Percentiles rank a stretch among this genome's conserved stretches.
These are phyloP conservation scores for Mallotus villosus DNA, from an alignment of 2,797 vertebrate genomes.

Conservation along the genomic window DNA sequence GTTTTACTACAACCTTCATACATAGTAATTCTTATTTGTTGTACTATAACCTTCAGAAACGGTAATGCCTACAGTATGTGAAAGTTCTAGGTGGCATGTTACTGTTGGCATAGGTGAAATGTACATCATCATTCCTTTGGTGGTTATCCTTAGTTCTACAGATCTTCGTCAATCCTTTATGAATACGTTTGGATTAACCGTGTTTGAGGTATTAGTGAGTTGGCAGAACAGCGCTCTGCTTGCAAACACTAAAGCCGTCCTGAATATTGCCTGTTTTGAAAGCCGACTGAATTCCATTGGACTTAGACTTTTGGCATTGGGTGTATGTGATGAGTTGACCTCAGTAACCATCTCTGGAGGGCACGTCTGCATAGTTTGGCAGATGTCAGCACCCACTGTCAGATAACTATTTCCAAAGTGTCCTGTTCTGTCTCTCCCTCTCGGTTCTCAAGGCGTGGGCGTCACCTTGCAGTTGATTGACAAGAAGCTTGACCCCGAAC, in stretches of 20 bases:
- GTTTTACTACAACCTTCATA: neutral
- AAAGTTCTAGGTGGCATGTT: constrained; percentile 31
- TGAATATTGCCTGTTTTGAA: constrained; percentile 46
- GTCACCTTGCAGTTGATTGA: constrained; percentile 48
- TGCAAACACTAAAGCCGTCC: constrained; percentile 35
- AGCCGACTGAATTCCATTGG: constrained; percentile 55
- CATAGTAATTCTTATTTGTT: neutral
- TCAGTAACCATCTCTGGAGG: constrained; percentile 63
- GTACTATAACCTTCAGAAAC: neutral
- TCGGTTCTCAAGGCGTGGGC: constrained; percentile 14
- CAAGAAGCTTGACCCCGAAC: constrained; percentile 40
- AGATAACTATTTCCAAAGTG: constrained; percentile 62
- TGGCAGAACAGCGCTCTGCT: constrained; percentile 31
- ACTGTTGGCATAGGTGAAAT: constrained; percentile 16
- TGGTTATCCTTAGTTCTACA: constrained; percentile 17
- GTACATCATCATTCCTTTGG: constrained; percentile 25
- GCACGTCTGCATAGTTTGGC: constrained; percentile 71
- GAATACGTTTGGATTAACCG: constrained; percentile 37
- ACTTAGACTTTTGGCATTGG: constrained; percentile 58
- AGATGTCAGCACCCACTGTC: constrained; percentile 73
- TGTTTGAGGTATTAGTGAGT: constrained; percentile 34
- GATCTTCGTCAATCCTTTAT: constrained; percentile 29
- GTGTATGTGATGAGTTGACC: constrained; percentile 66
- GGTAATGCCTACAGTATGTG: neutral
- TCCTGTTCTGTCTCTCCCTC: constrained; percentile 39